Percentiles rank a stretch among this genome's conserved stretches.
Evolutionary conservation across 2,113 vertebrate genomes (phyloP).

Genomic region (rat (Rattus norvegicus)): DNA sequence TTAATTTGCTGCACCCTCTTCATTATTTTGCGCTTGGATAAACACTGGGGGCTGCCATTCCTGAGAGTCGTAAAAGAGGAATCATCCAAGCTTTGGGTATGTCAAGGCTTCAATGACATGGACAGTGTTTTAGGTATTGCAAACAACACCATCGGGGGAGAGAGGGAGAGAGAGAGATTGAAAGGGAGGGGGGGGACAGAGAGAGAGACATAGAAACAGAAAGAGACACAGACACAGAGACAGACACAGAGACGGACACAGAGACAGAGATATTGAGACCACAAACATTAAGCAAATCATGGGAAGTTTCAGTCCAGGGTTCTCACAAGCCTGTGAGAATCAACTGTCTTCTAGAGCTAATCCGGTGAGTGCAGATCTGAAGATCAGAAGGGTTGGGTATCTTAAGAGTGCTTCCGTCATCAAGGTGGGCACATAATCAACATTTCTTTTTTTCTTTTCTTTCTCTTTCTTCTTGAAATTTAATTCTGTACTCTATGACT

Average conservation of each 20-base stretch:
- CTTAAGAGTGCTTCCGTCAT: not conserved
- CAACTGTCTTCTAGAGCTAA: not conserved
- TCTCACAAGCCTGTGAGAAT: not conserved
- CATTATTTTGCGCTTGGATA: not conserved
- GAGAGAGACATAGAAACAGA: not conserved
- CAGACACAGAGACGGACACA: not conserved
- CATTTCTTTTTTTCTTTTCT: not conserved
- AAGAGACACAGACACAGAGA: not conserved
- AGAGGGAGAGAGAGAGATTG: too few species aligned
- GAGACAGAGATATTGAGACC: not conserved
- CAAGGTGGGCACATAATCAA: not conserved
- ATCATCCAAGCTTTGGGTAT: not conserved
- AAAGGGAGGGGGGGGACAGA: not conserved
- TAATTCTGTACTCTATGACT: fast-evolving
- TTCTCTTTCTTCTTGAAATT: not conserved
- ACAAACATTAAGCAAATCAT: not conserved
- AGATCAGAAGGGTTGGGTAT: not conserved
- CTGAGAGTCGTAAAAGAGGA: not conserved
- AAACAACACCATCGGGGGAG: not conserved
- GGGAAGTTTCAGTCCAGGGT: not conserved
- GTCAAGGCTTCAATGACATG: not conserved
- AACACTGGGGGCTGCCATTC: not conserved
- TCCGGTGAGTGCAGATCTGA: not conserved
- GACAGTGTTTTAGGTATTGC: not conserved
- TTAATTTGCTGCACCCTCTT: slow-evolving; percentile 17